Evolutionary conservation across 2,797 vertebrate genomes (phyloP).

Genomic region (Pseudochromis fuscus): DNA sequence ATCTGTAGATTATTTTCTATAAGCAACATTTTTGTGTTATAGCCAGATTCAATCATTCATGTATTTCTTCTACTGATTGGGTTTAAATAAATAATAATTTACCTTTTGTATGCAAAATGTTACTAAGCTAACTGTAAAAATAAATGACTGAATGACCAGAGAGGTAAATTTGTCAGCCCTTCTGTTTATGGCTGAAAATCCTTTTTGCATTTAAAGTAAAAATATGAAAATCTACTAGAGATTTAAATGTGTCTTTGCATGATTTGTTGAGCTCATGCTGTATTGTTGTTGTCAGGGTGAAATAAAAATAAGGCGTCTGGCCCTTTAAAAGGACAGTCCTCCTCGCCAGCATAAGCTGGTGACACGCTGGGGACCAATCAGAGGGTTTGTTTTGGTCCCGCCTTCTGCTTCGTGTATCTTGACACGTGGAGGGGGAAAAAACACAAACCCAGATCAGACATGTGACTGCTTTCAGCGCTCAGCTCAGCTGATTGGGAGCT

Average conservation of each 20-base stretch:
- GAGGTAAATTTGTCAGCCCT: background rate
- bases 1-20: too few species aligned
- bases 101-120: too few species aligned
- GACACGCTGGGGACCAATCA: slow-evolving; percentile 77
- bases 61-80: too few species aligned
- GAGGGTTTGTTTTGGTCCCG: slow-evolving; percentile 85
- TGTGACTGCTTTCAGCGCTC: slow-evolving; percentile 73
- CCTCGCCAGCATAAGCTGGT: slow-evolving; percentile 65
- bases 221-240: background rate
- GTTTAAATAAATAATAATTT: too few species aligned
- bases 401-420: slow-evolving; percentile 73
- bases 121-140: background rate
- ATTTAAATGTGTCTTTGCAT: background rate
- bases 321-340: slow-evolving; percentile 76
- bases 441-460: slow-evolving; percentile 71
- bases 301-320: slow-evolving; percentile 31
- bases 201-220: background rate
- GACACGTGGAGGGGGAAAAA: slow-evolving; percentile 84
- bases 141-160: background rate
- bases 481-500: slow-evolving; percentile 82
- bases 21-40: too few species aligned
- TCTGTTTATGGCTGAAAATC: background rate
- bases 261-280: slow-evolving; percentile 31
- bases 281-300: slow-evolving; percentile 50
- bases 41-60: too few species aligned